A percentile compares a stretch with the other conserved stretches of the same genome.
phyloP scores from a whole-genome alignment of 2,888 invertebrate genomes.

The Habroteleia sp. region DNA sequence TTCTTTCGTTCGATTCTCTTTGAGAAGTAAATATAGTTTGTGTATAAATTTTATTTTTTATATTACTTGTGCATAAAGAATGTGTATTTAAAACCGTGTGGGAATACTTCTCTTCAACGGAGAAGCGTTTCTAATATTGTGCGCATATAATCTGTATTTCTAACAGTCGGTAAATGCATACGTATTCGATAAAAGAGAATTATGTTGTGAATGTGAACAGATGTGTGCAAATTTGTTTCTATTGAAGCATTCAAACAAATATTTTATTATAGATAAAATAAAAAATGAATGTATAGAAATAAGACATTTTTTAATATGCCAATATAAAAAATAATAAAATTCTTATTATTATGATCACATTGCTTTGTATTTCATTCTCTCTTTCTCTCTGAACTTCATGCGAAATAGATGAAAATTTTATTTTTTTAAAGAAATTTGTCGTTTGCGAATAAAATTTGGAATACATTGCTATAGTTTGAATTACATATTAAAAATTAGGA shows the following conservation, averaged over 20 bases:
- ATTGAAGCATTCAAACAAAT: slow-evolving; percentile 10
- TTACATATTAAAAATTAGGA: no score
- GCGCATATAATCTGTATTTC: slow-evolving; percentile 2
- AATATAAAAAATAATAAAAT: slow-evolving; percentile 2
- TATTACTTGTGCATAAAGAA: slow-evolving; percentile 4
- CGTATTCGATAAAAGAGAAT: slow-evolving; percentile 11
- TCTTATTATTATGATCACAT: no score
- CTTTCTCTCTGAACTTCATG: no score
- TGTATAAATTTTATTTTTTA: slow-evolving; percentile 27
- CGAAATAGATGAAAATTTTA: no score
- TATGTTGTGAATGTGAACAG: slow-evolving; percentile 28
- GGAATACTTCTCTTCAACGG: background rate
- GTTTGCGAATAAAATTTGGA: no score
- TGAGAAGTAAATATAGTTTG: slow-evolving; percentile 13
- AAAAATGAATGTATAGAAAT: slow-evolving; percentile 29
- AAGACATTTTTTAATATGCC: slow-evolving; percentile 13
- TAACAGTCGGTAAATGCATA: slow-evolving; percentile 13
- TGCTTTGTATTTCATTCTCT: no score
- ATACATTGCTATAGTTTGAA: no score
- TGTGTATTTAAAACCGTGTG: background rate
- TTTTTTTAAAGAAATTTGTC: no score
- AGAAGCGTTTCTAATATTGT: background rate
- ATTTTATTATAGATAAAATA: no score
- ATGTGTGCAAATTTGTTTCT: slow-evolving; percentile 27
- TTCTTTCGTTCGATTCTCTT: slow-evolving; percentile 17